A percentile compares a stretch with the other conserved stretches of the same genome.
Evolutionary conservation across 2,113 vertebrate genomes (phyloP).

Genomic region (Ammodytes marinus): DNA sequence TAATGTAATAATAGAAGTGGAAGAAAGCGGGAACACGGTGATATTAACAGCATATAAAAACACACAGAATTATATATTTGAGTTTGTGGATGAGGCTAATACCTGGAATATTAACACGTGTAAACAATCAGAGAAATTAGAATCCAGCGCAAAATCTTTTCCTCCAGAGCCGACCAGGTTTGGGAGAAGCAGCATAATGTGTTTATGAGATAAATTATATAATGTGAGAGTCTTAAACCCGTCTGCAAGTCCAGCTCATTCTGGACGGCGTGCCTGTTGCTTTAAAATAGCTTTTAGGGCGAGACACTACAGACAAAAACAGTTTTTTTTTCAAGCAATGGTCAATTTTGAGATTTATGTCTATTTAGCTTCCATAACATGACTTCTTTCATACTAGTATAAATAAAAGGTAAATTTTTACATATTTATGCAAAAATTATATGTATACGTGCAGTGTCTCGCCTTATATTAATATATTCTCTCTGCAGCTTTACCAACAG

Average conservation of each 20-base stretch:
- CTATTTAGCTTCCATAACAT: no score
- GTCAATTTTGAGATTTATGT: no score
- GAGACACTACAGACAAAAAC: no score
- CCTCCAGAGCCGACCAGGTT: conserved; percentile 34
- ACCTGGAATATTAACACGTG: background rate
- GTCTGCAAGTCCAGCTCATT: background rate
- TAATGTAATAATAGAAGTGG: background rate
- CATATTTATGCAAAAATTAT: no score
- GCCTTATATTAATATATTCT: no score
- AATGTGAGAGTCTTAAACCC: no score
- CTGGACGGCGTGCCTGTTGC: background rate
- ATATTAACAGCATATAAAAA: background rate
- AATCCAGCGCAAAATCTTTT: background rate
- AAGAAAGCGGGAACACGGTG: background rate
- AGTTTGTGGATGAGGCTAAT: background rate
- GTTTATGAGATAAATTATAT: background rate
- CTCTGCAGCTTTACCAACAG: background rate
- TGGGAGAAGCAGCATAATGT: background rate
- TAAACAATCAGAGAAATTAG: background rate
- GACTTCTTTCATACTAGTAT: no score
- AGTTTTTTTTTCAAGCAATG: no score
- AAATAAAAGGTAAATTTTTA: no score
- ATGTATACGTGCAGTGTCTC: no score
- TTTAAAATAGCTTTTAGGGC: no score
- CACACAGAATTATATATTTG: background rate